Percentiles rank a stretch among this genome's conserved stretches.
Evolutionary conservation across 2,888 invertebrate genomes (phyloP).

Genomic region (Diaprepes abbreviatus): DNA sequence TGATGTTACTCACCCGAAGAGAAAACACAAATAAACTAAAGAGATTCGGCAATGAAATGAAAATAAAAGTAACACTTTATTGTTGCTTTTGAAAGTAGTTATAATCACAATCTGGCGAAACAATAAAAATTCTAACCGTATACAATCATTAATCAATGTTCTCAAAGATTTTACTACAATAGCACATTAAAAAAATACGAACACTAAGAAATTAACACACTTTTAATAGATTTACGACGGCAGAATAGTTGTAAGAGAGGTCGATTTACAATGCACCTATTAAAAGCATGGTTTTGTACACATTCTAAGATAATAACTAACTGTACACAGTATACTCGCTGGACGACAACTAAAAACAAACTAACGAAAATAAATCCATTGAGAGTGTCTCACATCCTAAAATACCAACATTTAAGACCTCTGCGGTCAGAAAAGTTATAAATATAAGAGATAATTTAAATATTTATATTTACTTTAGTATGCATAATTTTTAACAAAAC

Average conservation of each 20-base stretch:
- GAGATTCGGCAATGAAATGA: conserved; percentile 11
- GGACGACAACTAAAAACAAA: conserved; percentile 37
- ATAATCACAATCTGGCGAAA: conserved; percentile 5
- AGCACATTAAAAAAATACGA: not conserved
- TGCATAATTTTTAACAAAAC: conserved; percentile 11
- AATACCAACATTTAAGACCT: conserved; percentile 44
- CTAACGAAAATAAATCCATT: conserved; percentile 30
- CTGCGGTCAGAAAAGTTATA: conserved; percentile 41
- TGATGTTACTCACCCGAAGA: conserved; percentile 10
- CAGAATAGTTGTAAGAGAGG: not conserved
- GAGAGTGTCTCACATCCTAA: conserved; percentile 37
- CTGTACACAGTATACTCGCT: conserved; percentile 15
- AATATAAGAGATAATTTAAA: conserved; percentile 39
- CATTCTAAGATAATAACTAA: conserved; percentile 4
- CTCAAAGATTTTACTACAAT: conserved; percentile 4
- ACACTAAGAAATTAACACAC: not conserved
- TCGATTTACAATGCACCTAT: not conserved
- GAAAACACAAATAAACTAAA: conserved; percentile 8
- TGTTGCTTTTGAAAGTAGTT: conserved; percentile 9
- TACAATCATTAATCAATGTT: conserved; percentile 9
- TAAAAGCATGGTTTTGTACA: too few species aligned
- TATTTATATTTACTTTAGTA: conserved; percentile 30
- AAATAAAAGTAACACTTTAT: conserved; percentile 13
- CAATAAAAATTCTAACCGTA: conserved; percentile 6
- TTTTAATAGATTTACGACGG: not conserved